These are phyloP conservation scores for Tachysurus fulvidraco DNA, from an alignment of 2,113 vertebrate species.

Conservation along the genomic window DNA sequence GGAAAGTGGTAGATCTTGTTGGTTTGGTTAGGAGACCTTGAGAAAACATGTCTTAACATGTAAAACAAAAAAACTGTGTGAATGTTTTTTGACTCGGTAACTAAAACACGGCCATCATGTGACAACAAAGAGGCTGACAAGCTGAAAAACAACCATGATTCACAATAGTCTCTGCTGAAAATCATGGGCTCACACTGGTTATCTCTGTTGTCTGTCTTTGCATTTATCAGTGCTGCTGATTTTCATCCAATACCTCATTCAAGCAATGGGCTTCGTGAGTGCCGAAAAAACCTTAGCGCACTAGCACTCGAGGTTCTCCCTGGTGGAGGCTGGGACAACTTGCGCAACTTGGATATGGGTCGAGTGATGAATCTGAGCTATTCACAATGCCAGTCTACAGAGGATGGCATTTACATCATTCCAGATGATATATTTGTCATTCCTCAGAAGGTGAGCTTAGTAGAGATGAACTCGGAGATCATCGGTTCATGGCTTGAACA, in stretches of 20 bases:
- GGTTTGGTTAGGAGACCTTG: neutral
- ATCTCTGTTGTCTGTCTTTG: conserved; percentile 48
- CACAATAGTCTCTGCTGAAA: conserved; percentile 1
- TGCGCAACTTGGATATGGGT: conserved; percentile 86
- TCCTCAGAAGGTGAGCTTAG: conserved; percentile 79
- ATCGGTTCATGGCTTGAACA: conserved; percentile 84
- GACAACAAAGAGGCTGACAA: neutral
- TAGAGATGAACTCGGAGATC: conserved; percentile 87
- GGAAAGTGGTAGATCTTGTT: neutral
- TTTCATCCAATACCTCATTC: conserved; percentile 45
- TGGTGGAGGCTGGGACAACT: conserved; percentile 91
- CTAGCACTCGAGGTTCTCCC: conserved; percentile 84
- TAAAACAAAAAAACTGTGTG: neutral
- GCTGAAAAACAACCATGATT: neutral
- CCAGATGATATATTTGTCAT: conserved; percentile 86
- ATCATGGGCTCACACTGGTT: conserved; percentile 52
- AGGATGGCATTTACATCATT: conserved; percentile 84
- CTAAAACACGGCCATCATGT: neutral
- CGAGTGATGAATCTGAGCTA: conserved; percentile 83
- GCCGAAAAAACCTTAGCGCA: conserved; percentile 67
- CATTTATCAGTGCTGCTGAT: conserved; percentile 46
- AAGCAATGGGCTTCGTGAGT: conserved; percentile 70
- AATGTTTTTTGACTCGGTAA: neutral
- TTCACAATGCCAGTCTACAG: conserved; percentile 81
- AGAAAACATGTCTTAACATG: neutral